Conservation (phyloP, 2,113 vertebrate genomes). For the Laticauda colubrina region DNA sequence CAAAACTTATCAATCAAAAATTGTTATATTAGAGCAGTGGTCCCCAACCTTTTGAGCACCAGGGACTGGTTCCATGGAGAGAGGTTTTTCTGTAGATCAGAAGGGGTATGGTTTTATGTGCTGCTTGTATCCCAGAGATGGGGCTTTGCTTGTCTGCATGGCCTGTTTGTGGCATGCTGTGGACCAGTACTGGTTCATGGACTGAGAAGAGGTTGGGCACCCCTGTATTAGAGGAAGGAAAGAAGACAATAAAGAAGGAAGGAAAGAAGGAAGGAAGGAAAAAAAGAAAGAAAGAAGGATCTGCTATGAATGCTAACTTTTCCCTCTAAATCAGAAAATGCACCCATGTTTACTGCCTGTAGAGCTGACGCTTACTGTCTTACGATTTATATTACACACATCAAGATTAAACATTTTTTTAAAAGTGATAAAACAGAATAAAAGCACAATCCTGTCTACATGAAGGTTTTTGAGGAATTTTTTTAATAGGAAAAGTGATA, state of each 20-base stretch:
- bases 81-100: no score
- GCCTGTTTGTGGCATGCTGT: no score
- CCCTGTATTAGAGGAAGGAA: no score
- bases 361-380: not conserved
- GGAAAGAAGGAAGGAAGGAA: not conserved
- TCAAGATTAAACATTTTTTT: not conserved
- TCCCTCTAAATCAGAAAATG: not conserved
- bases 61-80: no score
- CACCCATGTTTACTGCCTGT: not conserved
- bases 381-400: not conserved
- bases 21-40: not conserved
- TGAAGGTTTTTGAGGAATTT: not conserved
- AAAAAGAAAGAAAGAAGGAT: not conserved
- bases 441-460: not conserved
- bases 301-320: not conserved
- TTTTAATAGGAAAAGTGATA: not conserved
- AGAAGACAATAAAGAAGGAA: not conserved
- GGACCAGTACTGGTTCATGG: no score
- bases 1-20: not conserved
- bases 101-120: no score
- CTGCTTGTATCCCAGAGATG: no score
- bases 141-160: no score
- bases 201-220: no score
- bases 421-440: not conserved
- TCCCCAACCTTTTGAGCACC: no score